Evolutionary conservation across 2,113 vertebrate species (phyloP).

Genomic region (Peromyscus polionotus): DNA sequence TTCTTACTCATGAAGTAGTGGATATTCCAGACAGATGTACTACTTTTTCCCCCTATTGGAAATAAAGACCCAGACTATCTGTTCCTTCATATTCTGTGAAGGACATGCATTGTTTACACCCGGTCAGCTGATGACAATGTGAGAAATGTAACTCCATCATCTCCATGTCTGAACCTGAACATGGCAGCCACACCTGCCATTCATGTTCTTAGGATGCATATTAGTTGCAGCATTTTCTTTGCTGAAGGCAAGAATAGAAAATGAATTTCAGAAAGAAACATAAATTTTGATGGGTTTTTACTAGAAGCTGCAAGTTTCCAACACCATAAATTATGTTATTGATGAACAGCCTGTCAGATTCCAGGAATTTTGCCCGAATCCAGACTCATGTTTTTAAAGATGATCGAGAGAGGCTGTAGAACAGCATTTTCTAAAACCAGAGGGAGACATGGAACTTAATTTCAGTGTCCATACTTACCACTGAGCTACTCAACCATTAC

Average conservation of each 20-base stretch:
- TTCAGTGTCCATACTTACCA: neutral
- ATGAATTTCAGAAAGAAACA: neutral
- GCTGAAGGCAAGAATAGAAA: neutral
- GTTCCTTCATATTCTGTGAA: neutral
- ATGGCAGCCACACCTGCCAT: neutral
- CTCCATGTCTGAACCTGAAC: neutral
- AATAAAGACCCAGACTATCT: no score
- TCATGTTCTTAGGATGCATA: neutral
- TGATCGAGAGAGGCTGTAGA: neutral
- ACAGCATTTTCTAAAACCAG: neutral
- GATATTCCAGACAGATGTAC: neutral
- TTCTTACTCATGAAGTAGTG: neutral
- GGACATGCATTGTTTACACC: neutral
- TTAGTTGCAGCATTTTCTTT: neutral
- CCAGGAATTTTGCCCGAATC: neutral
- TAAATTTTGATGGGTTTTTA: neutral
- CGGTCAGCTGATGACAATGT: neutral
- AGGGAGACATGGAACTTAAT: neutral
- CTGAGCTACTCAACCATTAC: neutral
- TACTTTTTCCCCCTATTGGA: neutral
- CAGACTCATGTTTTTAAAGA: neutral
- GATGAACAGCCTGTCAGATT: neutral
- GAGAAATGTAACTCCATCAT: neutral
- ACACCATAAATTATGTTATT: neutral
- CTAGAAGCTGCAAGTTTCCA: neutral